A percentile compares a stretch with the other conserved stretches of the same genome.
Evolutionary conservation across 2,888 invertebrate genomes (phyloP).

Genomic region (Seira ritae): DNA sequence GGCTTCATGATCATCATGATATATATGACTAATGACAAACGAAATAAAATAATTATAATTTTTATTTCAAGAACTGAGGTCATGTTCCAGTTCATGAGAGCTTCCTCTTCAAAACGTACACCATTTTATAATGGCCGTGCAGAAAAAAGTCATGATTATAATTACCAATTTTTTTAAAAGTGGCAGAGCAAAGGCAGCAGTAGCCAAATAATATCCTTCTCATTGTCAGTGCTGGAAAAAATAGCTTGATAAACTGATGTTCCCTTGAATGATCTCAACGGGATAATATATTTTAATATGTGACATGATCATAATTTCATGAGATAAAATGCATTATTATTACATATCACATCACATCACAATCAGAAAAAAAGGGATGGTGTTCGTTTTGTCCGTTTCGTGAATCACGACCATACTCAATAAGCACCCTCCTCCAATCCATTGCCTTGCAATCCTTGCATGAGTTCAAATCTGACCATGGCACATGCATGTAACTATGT

Average conservation of each 20-base stretch:
- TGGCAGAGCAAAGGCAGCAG: too few relatives aligned
- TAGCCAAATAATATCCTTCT: too few relatives aligned
- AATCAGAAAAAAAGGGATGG: too few relatives aligned
- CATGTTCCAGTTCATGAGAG: conserved; percentile 11
- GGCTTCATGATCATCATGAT: not conserved
- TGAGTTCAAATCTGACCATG: too few relatives aligned
- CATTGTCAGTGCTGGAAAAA: too few relatives aligned
- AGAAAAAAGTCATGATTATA: not conserved
- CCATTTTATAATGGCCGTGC: not conserved
- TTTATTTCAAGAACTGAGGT: not conserved
- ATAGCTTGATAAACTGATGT: too few relatives aligned
- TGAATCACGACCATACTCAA: conserved; percentile 13
- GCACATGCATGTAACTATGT: too few relatives aligned
- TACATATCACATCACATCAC: not conserved
- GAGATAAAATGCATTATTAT: not conserved
- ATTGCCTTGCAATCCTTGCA: too few relatives aligned
- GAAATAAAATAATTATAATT: not conserved
- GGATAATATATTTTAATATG: too few relatives aligned
- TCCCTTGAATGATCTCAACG: too few relatives aligned
- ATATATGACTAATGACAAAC: too few relatives aligned
- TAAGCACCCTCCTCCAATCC: not conserved
- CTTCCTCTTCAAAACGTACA: not conserved
- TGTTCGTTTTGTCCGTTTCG: not conserved
- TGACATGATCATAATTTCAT: not conserved
- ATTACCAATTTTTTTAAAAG: too few relatives aligned